Evolutionary conservation across 2,888 invertebrate genomes (phyloP), one percentile per base, ranked within the genome.

Genomic region (Campoplex nolae): DNA sequence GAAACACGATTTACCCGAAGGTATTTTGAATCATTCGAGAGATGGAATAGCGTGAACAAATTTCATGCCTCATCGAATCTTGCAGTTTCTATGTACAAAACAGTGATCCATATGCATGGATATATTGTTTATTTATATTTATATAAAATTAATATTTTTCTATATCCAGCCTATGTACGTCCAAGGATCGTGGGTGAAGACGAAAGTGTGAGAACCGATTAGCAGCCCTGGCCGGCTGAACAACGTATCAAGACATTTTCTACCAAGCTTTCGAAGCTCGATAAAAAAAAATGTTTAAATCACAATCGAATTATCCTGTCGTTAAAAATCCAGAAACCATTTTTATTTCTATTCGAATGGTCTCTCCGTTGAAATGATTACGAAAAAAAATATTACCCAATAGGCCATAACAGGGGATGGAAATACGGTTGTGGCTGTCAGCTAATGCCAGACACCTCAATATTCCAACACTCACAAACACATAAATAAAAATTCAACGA

Each of bases 1-100:
- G 51, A 74, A 85, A 83, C 68, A 38, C 74, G 68, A 86, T 86
- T 83, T 79, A 48, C 62, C 32, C 51, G 35, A 67, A 65, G 70
- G 65, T 35, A 45, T 16, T 51, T 73, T 38, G 11, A 38, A 62
- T 16, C 28, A 28, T 56, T 73, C 16, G 32, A 70, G 42, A 18
- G 42, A n/a, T 45, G 56, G 9, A 32, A n/a, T 23, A 16, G 71
- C 32, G 35, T 74, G 58, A 38, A 67, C 38, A 32, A 78, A 82
- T 77, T 82, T 74, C 42, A 35, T 73, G 38, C 78, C 18, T 45
- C 56, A 62, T 23, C n/a, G 23, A 62, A 62, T 54, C 54, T 78
- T 71, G 45, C 8, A 68, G 82, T 74, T 82, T 68, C 67, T 54
- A 18, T 18, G 6, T 18, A 7, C 18, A n/a, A n/a, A 51, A 6